Evolutionary conservation across 2,797 vertebrate genomes (phyloP).

Genomic region (Myiothlypis coronata): DNA sequence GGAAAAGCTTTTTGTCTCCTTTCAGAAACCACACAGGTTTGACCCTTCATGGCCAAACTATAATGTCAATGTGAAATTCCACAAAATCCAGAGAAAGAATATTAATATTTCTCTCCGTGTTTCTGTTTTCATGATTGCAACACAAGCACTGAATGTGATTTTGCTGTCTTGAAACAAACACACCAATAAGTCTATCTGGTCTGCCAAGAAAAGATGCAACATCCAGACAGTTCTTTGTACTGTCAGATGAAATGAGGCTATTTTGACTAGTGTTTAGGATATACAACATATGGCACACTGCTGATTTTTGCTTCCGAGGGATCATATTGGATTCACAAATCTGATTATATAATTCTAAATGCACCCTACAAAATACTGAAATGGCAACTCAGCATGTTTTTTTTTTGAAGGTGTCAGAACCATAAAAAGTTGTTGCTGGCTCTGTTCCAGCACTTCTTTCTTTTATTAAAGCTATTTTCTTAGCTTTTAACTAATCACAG

Average conservation of each 20-base stretch:
- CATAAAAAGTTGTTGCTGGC: not conserved
- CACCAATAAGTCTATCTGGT: slow-evolving; percentile 13
- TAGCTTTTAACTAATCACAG: not conserved
- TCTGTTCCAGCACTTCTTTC: not conserved
- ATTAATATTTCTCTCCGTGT: not conserved
- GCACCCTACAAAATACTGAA: not conserved
- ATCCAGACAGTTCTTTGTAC: slow-evolving; percentile 7
- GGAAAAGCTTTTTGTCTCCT: not conserved
- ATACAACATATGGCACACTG: slow-evolving; percentile 17
- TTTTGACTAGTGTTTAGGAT: slow-evolving; percentile 21
- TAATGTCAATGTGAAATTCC: not conserved
- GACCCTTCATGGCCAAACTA: not conserved
- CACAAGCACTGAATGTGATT: not conserved
- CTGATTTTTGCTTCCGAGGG: slow-evolving; percentile 29
- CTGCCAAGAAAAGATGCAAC: slow-evolving; percentile 26
- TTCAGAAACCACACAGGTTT: not conserved
- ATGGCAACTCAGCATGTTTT: not conserved
- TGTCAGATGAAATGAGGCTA: slow-evolving; percentile 34
- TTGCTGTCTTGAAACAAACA: slow-evolving; percentile 1
- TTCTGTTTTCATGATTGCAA: not conserved
- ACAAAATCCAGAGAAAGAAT: not conserved
- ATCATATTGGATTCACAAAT: not conserved
- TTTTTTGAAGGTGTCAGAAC: not conserved
- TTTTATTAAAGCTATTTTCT: not conserved
- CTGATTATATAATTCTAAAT: not conserved